Conservation (phyloP, 2,113 vertebrate genomes). For the Tachysurus vachellii region DNA sequence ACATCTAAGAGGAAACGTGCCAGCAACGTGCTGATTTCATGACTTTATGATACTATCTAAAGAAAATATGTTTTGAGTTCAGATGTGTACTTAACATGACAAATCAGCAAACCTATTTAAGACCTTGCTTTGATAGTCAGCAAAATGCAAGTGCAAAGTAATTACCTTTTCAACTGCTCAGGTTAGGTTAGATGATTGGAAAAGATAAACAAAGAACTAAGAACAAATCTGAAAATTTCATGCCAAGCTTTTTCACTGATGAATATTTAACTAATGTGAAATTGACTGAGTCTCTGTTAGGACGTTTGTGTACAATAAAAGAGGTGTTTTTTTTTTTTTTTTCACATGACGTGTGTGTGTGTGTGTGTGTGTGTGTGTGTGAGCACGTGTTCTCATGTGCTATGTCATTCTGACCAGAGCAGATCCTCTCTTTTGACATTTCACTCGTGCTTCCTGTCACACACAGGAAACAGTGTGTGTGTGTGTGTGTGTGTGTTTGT, state of each 20-base stretch:
- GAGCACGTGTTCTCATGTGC: background rate
- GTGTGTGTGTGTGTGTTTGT: background rate
- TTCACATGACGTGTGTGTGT: background rate
- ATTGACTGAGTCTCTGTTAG: background rate
- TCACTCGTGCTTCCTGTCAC: constrained; percentile 42
- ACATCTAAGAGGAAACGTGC: background rate
- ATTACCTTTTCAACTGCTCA: background rate
- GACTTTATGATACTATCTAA: background rate
- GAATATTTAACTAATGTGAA: background rate
- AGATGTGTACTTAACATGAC: background rate
- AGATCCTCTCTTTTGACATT: constrained; percentile 26
- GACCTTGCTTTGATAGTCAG: background rate
- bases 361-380: background rate
- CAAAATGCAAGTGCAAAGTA: background rate
- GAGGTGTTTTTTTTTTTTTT: background rate
- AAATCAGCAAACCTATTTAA: background rate
- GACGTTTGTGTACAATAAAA: background rate
- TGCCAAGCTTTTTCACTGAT: background rate
- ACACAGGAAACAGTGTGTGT: constrained; percentile 32
- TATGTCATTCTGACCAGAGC: constrained; percentile 39
- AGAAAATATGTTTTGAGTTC: background rate
- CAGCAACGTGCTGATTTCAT: constrained; percentile 18
- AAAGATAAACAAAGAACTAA: background rate
- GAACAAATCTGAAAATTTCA: background rate
- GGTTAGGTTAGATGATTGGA: background rate